phyloP scores from a whole-genome alignment of 2,113 vertebrate species.

The Sylvia atricapilla region DNA sequence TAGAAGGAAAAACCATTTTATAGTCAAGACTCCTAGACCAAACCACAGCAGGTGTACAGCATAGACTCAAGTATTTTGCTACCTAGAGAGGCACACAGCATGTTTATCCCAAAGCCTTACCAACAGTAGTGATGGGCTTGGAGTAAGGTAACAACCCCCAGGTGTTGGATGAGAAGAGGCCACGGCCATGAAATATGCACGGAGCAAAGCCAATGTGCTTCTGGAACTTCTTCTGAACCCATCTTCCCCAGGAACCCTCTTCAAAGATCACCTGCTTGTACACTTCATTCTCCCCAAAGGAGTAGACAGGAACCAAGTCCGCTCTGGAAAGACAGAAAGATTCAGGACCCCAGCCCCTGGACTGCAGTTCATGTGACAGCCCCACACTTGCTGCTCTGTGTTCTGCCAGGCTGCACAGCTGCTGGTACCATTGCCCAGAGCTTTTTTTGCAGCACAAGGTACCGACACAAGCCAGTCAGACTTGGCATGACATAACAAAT shows the following conservation, averaged over 20 bases:
- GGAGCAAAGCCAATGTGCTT: conserved; percentile 94
- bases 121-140: conserved; percentile 92
- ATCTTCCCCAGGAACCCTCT: conserved; percentile 84
- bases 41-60: not conserved
- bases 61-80: not conserved
- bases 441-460: not conserved
- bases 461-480: not conserved
- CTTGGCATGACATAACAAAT: fast-evolving
- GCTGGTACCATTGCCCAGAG: not conserved
- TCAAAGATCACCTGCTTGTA: conserved; percentile 93
- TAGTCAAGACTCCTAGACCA: not conserved
- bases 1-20: not conserved
- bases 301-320: conserved; percentile 92
- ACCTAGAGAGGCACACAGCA: not conserved
- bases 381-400: too few species aligned
- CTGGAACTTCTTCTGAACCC: conserved; percentile 88
- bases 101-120: conserved; percentile 63
- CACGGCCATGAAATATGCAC: conserved; percentile 91
- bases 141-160: conserved; percentile 90
- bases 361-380: not conserved
- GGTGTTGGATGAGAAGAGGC: conserved; percentile 85
- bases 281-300: conserved; percentile 94
- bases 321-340: conserved; percentile 72
- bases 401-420: not conserved
- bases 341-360: not conserved